A percentile compares a stretch with the other conserved stretches of the same genome.
phyloP scores from a whole-genome alignment of 2,797 vertebrate species.

The Peromyscus nudipes region DNA sequence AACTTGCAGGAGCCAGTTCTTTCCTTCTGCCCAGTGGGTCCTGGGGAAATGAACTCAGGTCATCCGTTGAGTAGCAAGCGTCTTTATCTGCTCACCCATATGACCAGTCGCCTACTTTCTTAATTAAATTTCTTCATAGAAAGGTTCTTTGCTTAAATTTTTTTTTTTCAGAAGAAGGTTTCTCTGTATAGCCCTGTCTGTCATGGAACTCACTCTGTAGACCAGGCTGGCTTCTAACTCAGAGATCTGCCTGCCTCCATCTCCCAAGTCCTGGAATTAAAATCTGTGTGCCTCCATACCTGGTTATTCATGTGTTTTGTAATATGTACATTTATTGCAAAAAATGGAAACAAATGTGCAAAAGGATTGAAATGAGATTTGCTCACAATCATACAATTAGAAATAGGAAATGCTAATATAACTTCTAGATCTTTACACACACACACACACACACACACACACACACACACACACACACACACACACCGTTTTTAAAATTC shows the following conservation, averaged over 20 bases:
- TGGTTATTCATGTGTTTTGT: not conserved
- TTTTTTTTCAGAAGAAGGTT: not conserved
- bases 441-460: not conserved
- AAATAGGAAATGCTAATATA: not conserved
- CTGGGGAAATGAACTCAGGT: not conserved
- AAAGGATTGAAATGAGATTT: conserved; percentile 4
- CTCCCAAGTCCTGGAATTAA: not conserved
- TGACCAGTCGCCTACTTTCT: not conserved
- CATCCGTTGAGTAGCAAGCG: not conserved
- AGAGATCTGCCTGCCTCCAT: not conserved
- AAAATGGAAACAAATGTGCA: conserved; percentile 25
- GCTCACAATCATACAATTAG: not conserved
- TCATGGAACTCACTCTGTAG: not conserved
- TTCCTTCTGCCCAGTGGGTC: not conserved
- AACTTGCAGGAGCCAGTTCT: not conserved
- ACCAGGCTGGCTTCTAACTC: not conserved
- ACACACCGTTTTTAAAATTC: not conserved
- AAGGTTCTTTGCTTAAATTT: not conserved
- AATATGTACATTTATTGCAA: not conserved
- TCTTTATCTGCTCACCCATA: not conserved
- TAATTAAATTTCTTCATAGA: not conserved
- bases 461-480: not conserved
- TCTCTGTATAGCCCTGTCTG: not conserved
- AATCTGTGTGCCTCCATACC: not conserved
- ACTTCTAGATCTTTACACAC: not conserved